These are phyloP conservation scores for Cerceris rybyensis DNA, from an alignment of 2,888 invertebrate species.

Conservation along the genomic window DNA sequence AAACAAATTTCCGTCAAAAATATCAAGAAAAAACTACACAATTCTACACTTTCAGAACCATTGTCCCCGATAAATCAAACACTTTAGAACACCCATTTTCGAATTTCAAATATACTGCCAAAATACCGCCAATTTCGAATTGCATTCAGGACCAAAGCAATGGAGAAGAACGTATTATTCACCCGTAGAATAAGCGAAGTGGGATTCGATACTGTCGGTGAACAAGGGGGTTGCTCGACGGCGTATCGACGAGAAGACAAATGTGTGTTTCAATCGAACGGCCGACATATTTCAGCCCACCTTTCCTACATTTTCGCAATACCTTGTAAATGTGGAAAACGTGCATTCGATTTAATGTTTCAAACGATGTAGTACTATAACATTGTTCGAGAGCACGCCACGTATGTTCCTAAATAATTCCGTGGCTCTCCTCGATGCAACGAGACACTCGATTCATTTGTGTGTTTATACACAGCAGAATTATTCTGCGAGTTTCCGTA, in stretches of 20 bases:
- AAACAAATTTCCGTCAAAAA: too few species aligned
- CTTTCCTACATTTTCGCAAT: constrained; percentile 8
- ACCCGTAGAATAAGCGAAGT: constrained; percentile 37
- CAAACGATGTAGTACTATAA: too few species aligned
- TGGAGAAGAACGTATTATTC: constrained; percentile 50
- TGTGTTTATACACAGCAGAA: too few species aligned
- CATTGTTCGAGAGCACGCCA: too few species aligned
- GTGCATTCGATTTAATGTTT: neutral
- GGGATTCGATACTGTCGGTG: constrained; percentile 18
- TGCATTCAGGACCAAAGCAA: constrained; percentile 67
- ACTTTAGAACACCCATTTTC: constrained; percentile 14
- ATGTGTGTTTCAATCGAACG: constrained; percentile 40
- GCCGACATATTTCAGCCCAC: constrained; percentile 34
- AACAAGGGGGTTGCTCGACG: constrained; percentile 2
- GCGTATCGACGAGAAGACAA: constrained; percentile 38
- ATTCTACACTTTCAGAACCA: too few species aligned
- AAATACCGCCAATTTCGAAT: constrained; percentile 61
- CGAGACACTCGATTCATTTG: too few species aligned
- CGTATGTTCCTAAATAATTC: too few species aligned
- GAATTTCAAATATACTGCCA: constrained; percentile 48
- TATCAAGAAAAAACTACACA: too few species aligned
- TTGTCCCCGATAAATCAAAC: neutral
- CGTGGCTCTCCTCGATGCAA: too few species aligned
- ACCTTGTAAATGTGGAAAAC: constrained; percentile 23
- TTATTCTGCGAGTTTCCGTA: too few species aligned